Evolutionary conservation across 2,797 vertebrate species (phyloP), one percentile per base, ranked within the genome.

Genomic region (Falco berigora): DNA sequence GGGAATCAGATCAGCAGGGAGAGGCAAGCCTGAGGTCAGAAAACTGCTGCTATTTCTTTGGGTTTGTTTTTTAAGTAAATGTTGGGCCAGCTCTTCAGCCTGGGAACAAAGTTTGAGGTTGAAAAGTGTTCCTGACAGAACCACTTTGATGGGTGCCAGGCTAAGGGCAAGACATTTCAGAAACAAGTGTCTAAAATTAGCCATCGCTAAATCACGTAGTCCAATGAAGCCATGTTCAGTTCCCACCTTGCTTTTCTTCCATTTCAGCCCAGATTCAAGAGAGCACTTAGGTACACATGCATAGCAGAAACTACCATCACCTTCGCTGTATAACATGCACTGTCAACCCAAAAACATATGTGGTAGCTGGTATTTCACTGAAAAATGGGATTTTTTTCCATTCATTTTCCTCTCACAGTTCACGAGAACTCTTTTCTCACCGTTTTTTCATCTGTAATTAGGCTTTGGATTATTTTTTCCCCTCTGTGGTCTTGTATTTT

Each of bases 1-100:
- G 97, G 97, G 97, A 97, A 97, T 95, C 77, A 94, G 95, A 96
- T 94, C 93, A 97, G 96, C 96, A 81, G 81, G 68, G 88, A 95
- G 90, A 94, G 67, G 82, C 93, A 96, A 92, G 68, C 42, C 87
- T 55, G 46, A 95, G 92, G 92, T 89, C 90, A 88, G 69, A 97
- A 96, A 91, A 47, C 94, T 93, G 90, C 94, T 96, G 95, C 81
- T 96, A 63, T 97, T 96, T 96, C 90, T 92, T 97, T 92, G 92
- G 75, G 46, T 90, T 94, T 94, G 81, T 62, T 85, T 91, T 89
- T 92, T 72, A 64, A 79, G 86, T 46, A 32, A 90, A 94, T 74
- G 93, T 50, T 3, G 2, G 81, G 93, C 95, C 91, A 95, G 86
- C 90, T 94, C 40, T 8, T 72, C 78, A 11, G 78, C 50, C 80